Conservation (phyloP, 2,113 vertebrate genomes). For the Cnemophilus loriae region DNA sequence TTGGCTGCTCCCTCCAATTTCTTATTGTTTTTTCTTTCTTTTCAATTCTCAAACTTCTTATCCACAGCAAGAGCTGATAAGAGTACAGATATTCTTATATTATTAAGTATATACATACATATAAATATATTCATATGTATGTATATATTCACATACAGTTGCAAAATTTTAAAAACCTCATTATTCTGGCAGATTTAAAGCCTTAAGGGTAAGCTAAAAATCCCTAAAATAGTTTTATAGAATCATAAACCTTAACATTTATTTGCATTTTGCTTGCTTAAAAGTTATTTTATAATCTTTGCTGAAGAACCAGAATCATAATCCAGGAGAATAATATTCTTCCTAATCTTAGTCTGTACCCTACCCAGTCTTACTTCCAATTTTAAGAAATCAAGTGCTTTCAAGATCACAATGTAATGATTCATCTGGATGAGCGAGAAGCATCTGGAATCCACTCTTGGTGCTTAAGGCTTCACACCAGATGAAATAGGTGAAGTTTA, state of each 20-base stretch:
- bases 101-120: not conserved
- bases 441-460: not conserved
- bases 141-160: not conserved
- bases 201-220: not conserved
- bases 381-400: not conserved
- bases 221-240: not conserved
- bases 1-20: accelerated
- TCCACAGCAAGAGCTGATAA: not conserved
- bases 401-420: not conserved
- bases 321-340: not conserved
- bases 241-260: not conserved
- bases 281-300: not conserved
- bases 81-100: not conserved
- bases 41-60: not conserved
- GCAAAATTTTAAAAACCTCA: not conserved
- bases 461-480: not conserved
- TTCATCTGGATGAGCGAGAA: not conserved
- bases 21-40: not conserved
- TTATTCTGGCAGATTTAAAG: not conserved
- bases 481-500: not conserved
- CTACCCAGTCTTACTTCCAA: not conserved
- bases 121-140: not conserved
- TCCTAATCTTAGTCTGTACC: not conserved
- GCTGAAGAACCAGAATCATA: not conserved
- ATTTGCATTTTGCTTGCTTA: not conserved